These are phyloP conservation scores for Pinna nobilis DNA, from an alignment of 1,140 invertebrate species.

Conservation along the genomic window DNA sequence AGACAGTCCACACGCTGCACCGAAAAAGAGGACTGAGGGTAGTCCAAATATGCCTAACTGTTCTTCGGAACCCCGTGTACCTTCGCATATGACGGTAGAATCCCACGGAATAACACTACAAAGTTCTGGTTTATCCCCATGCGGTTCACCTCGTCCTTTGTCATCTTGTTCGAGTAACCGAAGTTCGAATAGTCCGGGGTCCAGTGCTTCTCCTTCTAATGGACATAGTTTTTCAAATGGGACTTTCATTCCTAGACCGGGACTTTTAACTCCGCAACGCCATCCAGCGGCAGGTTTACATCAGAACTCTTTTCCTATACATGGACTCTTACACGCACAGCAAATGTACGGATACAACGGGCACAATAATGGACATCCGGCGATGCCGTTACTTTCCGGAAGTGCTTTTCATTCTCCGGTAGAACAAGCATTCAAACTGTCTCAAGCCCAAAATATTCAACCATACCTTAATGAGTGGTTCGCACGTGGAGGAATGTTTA, in stretches of 20 bases:
- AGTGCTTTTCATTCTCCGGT: slow-evolving; percentile 67
- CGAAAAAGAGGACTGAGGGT: too few relatives aligned
- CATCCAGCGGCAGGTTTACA: slow-evolving; percentile 49
- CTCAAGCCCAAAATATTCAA: slow-evolving; percentile 60
- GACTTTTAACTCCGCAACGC: slow-evolving; percentile 62
- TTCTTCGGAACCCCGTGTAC: too few relatives aligned
- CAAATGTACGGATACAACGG: slow-evolving; percentile 46
- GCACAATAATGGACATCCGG: slow-evolving; percentile 37
- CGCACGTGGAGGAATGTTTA: slow-evolving; percentile 68
- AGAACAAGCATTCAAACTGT: slow-evolving; percentile 67
- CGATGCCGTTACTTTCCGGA: slow-evolving; percentile 49
- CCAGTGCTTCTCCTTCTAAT: slow-evolving; percentile 52
- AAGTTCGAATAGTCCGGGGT: slow-evolving; percentile 60
- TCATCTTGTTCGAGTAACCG: slow-evolving; percentile 57
- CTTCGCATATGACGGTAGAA: too few relatives aligned
- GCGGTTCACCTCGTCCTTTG: slow-evolving; percentile 44
- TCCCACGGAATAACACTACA: too few relatives aligned
- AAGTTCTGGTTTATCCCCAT: too few relatives aligned
- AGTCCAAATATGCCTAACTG: too few relatives aligned
- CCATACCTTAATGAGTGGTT: slow-evolving; percentile 65
- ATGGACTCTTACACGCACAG: slow-evolving; percentile 52
- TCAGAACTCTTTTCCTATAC: slow-evolving; percentile 37
- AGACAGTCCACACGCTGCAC: too few relatives aligned
- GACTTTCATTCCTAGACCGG: slow-evolving; percentile 63
- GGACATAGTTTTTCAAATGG: slow-evolving; percentile 43